These are phyloP conservation scores for Cepphus grylle DNA, from an alignment of 2,113 vertebrate genomes.

Conservation along the genomic window DNA sequence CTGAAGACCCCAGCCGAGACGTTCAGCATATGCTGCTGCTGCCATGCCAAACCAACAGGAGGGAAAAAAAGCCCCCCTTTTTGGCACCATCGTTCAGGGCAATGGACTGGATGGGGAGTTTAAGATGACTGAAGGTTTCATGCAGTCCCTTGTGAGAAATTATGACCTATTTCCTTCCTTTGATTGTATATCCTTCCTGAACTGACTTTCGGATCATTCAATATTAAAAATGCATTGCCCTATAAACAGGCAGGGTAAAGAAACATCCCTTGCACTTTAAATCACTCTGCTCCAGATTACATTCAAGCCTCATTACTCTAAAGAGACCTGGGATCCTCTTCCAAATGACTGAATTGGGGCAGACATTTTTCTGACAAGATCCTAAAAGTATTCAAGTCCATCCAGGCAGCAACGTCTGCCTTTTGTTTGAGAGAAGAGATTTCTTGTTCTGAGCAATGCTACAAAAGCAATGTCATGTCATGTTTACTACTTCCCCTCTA, in stretches of 20 bases:
- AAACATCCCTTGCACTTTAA: slow-evolving; percentile 35
- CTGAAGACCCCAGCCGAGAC: not conserved
- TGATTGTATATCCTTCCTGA: slow-evolving; percentile 54
- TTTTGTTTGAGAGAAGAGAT: slow-evolving; percentile 45
- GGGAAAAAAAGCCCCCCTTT: not conserved
- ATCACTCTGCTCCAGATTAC: not conserved
- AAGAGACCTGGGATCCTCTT: slow-evolving; percentile 52
- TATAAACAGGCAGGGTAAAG: slow-evolving; percentile 45
- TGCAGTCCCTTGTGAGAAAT: slow-evolving; percentile 38
- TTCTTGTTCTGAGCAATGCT: slow-evolving; percentile 55
- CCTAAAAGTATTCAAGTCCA: slow-evolving; percentile 54
- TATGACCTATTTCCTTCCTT: slow-evolving; percentile 60
- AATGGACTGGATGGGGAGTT: not conserved
- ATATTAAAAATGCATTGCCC: slow-evolving; percentile 62
- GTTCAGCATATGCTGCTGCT: not conserved
- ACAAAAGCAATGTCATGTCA: slow-evolving; percentile 58
- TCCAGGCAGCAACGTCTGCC: slow-evolving; percentile 47
- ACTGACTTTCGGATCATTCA: slow-evolving; percentile 43
- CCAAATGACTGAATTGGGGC: slow-evolving; percentile 48
- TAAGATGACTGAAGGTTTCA: slow-evolving; percentile 26
- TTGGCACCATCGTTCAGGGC: not conserved
- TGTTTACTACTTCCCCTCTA: slow-evolving; percentile 71
- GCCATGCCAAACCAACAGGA: not conserved
- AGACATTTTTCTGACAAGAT: slow-evolving; percentile 42
- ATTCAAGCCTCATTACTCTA: slow-evolving; percentile 49